Evolutionary conservation across 1,140 invertebrate species (phyloP).

Genomic region (Pemphigus obesinymphae): DNA sequence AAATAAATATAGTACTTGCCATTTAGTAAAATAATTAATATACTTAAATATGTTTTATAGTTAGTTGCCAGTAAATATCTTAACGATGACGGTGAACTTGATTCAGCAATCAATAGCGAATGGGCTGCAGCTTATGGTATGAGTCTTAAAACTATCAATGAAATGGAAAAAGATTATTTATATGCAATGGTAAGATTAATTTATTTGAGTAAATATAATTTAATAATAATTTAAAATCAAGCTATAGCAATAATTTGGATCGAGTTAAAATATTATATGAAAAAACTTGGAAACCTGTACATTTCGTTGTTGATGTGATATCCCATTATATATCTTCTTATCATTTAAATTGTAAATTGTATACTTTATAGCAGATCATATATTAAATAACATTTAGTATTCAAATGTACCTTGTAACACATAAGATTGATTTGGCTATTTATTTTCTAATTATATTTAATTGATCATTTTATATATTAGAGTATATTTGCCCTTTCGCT

Average conservation of each 20-base stretch:
- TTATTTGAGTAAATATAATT: not conserved
- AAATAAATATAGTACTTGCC: too few relatives aligned
- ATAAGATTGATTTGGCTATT: too few relatives aligned
- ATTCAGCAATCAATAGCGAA: constrained; percentile 80
- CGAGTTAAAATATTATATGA: too few relatives aligned
- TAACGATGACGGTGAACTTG: constrained; percentile 84
- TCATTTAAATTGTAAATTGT: too few relatives aligned
- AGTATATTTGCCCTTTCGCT: not conserved
- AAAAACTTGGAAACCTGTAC: too few relatives aligned
- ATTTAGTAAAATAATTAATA: constrained; percentile 32
- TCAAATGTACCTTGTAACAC: too few relatives aligned
- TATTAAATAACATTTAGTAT: too few relatives aligned
- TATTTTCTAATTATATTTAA: too few relatives aligned
- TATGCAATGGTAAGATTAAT: constrained; percentile 72
- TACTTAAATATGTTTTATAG: constrained; percentile 55
- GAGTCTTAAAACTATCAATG: constrained; percentile 68
- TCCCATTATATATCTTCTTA: too few relatives aligned
- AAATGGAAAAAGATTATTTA: constrained; percentile 82
- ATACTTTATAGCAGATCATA: too few relatives aligned
- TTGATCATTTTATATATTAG: not conserved
- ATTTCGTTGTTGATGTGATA: too few relatives aligned
- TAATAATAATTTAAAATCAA: not conserved
- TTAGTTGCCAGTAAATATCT: constrained; percentile 94
- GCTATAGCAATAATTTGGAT: not conserved
- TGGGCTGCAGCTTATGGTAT: constrained; percentile 80